Percentiles rank a stretch among this genome's conserved stretches.
Evolutionary conservation across 2,888 invertebrate genomes (phyloP).

Genomic region (Eremobia ochroleuca): DNA sequence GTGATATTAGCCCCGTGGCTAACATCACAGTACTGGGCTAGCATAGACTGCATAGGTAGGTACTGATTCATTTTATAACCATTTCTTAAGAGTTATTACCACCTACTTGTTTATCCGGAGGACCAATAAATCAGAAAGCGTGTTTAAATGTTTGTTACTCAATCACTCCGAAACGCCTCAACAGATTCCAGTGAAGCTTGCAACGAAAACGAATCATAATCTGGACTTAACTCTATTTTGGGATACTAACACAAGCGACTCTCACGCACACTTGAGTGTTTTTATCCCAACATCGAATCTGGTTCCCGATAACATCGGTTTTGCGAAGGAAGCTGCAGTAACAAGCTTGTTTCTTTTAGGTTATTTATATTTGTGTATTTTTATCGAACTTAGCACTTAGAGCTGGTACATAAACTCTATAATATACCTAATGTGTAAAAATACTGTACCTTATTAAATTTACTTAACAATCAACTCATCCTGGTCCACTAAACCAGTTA

Average conservation of each 20-base stretch:
- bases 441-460: conserved; percentile 2
- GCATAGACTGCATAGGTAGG: background rate
- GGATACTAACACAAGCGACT: conserved; percentile 35
- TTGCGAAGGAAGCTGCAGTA: conserved; percentile 14
- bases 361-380: conserved; percentile 14
- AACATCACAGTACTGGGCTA: background rate
- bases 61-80: conserved; percentile 7
- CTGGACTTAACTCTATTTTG: conserved; percentile 39
- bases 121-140: conserved; percentile 58
- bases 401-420: background rate
- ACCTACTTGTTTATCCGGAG: conserved; percentile 29
- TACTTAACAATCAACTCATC: background rate
- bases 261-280: conserved; percentile 14
- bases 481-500: conserved; percentile 24
- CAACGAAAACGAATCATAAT: conserved; percentile 43
- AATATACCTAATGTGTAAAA: background rate
- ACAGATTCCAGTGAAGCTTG: conserved; percentile 60
- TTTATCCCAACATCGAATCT: conserved; percentile 49
- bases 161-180: conserved; percentile 58
- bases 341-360: conserved; percentile 24
- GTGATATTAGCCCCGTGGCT: too few species aligned
- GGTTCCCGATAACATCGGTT: conserved; percentile 52
- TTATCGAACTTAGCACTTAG: background rate
- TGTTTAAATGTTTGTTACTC: conserved; percentile 57
- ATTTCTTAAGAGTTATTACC: background rate